These are phyloP conservation scores for Calameuta pallipes DNA, from an alignment of 2,888 invertebrate species.

Conservation along the genomic window DNA sequence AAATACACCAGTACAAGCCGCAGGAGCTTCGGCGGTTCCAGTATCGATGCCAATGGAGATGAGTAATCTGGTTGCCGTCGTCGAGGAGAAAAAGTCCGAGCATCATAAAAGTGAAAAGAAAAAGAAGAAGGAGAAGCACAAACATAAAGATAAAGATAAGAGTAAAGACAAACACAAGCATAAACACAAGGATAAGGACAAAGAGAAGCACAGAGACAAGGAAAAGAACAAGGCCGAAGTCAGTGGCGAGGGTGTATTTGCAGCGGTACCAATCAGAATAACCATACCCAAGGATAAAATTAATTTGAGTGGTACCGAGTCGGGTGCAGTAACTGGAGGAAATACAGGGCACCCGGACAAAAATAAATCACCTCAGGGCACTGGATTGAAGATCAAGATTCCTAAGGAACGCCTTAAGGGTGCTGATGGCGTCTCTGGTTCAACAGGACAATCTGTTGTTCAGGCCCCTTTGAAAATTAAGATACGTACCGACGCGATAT, in stretches of 20 bases:
- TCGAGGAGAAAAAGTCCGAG: conserved; percentile 47
- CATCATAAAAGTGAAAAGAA: conserved; percentile 74
- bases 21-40: not conserved
- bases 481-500: conserved; percentile 81
- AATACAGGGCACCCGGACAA: conserved; percentile 35
- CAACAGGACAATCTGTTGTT: conserved; percentile 50
- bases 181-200: conserved; percentile 68
- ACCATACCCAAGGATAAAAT: conserved; percentile 74
- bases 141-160: conserved; percentile 81
- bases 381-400: conserved; percentile 83
- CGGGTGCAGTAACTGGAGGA: conserved; percentile 32
- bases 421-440: conserved; percentile 63
- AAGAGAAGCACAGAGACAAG: conserved; percentile 84
- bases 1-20: not conserved
- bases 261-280: conserved; percentile 67
- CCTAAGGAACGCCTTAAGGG: conserved; percentile 78
- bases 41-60: not conserved
- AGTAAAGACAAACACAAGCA: conserved; percentile 58
- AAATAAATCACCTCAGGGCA: conserved; percentile 57
- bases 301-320: conserved; percentile 54
- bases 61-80: not conserved
- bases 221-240: conserved; percentile 69
- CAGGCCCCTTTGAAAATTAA: conserved; percentile 76
- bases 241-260: conserved; percentile 73
- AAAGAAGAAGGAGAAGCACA: conserved; percentile 83